Evolutionary conservation across 2,113 vertebrate species (phyloP), one percentile per base, ranked within the genome.

Genomic region (Raphicerus campestris): DNA sequence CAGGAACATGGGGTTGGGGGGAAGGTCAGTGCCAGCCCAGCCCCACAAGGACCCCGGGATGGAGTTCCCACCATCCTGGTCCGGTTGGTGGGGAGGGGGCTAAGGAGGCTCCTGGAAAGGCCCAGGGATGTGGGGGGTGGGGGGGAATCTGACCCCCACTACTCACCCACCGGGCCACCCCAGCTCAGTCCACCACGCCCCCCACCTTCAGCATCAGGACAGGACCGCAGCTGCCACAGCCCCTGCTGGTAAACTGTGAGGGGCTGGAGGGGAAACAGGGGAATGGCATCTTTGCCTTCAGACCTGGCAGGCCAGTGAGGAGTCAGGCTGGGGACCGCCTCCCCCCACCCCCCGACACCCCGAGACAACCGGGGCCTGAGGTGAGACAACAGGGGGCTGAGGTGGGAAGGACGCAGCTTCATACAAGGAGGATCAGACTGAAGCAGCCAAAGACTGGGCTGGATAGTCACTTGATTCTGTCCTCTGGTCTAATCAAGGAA

Each of bases 1-100:
- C 80, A 51, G 80, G 55, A 95, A 84, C 87, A 51, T 4, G n/a
- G 28, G 70, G 14, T 2, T 53, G 42, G 47, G 84, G 39, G 55
- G 55, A 73, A 93, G 93, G 94, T 97, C 90, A 96, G 22, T 77
- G 47, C 86, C n/a, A 61, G 75, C 47, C 39, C 16, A 16, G 80
- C 78, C 78, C 56, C 87, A 53, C 58, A 60, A 87, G 30, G 77
- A 42, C 47, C 75, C 91, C 7, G 3, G 49, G 49, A 22, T 56
- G 1, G 24, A 15, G 22, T 88, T 85, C 93, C 85, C 77, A 83
- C 51, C 10, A 14, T 45, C 58, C 58, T 47, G 45, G 35, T 22
- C 77, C 53, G 47, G 87, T 63, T 45, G 30, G 13, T n/a, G 35
- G 17, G n/a, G 30, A 63, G 47, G 20, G 19, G 42, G 4, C 30